Percentiles rank a stretch among this genome's conserved stretches.
Evolutionary conservation across 2,888 invertebrate genomes (phyloP).

Genomic region (Chrysolina americana): DNA sequence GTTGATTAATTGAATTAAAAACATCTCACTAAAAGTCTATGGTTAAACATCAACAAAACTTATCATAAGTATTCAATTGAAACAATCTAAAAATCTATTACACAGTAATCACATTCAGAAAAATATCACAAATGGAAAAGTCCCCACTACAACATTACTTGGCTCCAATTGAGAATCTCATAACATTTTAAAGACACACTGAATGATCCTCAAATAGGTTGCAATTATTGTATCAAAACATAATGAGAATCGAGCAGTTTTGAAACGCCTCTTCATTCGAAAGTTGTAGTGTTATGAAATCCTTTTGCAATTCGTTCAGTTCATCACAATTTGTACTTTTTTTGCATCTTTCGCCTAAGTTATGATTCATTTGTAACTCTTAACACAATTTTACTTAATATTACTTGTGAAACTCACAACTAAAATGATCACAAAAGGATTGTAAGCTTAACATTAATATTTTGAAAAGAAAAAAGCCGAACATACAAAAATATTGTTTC

Average conservation of each 20-base stretch:
- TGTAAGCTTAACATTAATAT: constrained; percentile 19
- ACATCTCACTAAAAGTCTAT: constrained; percentile 70
- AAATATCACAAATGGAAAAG: constrained; percentile 69
- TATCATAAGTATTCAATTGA: constrained; percentile 67
- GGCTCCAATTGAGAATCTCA: constrained; percentile 64
- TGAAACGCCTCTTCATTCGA: neutral
- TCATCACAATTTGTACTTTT: constrained; percentile 51
- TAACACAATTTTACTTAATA: constrained; percentile 30
- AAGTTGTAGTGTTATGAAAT: constrained; percentile 52
- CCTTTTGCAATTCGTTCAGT: constrained; percentile 54
- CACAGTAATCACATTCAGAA: constrained; percentile 69
- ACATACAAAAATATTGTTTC: constrained; percentile 59
- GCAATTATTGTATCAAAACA: neutral
- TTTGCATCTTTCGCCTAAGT: constrained; percentile 41
- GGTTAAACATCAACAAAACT: constrained; percentile 70
- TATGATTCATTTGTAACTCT: constrained; percentile 42
- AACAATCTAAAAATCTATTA: constrained; percentile 69
- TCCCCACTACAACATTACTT: constrained; percentile 64
- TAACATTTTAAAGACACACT: constrained; percentile 47
- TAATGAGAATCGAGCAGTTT: neutral
- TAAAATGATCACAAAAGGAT: constrained; percentile 18
- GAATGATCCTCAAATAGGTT: constrained; percentile 30
- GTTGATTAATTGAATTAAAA: constrained; percentile 67
- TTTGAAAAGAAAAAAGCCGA: constrained; percentile 47
- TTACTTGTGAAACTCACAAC: constrained; percentile 26